A percentile compares a stretch with the other conserved stretches of the same genome.
phyloP scores from a whole-genome alignment of 2,888 invertebrate species.

The Leptinotarsa haldemani region DNA sequence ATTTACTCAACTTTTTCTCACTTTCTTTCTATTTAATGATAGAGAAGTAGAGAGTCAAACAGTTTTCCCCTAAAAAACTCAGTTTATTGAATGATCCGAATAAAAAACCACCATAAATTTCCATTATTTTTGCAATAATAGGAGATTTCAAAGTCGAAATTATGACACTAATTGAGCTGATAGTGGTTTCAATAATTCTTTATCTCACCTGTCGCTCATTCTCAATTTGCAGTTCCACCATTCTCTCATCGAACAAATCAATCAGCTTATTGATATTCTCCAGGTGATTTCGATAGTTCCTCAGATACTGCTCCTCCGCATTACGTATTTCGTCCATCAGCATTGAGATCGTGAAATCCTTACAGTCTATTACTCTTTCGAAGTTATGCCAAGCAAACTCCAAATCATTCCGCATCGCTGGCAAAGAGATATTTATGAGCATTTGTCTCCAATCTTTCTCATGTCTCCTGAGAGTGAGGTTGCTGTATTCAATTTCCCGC shows the following conservation, averaged over 20 bases:
- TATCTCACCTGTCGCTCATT: slow-evolving; percentile 53
- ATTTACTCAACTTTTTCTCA: no score
- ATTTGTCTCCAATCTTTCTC: slow-evolving; percentile 64
- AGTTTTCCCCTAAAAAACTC: no score
- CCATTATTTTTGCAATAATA: no score
- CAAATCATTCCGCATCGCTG: slow-evolving; percentile 62
- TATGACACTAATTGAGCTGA: no score
- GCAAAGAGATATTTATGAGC: slow-evolving; percentile 62
- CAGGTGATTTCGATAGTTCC: slow-evolving; percentile 60
- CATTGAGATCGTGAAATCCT: slow-evolving; percentile 64
- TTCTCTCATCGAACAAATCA: slow-evolving; percentile 56
- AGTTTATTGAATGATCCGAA: no score
- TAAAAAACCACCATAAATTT: no score
- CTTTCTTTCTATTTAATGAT: no score
- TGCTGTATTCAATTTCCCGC: slow-evolving; percentile 63
- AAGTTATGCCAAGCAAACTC: slow-evolving; percentile 65
- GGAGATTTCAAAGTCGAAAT: no score
- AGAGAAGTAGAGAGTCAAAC: no score
- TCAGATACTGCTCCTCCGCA: slow-evolving; percentile 64
- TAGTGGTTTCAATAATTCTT: background rate
- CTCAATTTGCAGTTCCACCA: slow-evolving; percentile 59
- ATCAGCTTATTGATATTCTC: slow-evolving; percentile 63
- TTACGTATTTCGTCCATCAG: slow-evolving; percentile 64
- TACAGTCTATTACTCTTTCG: slow-evolving; percentile 65
- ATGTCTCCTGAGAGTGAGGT: slow-evolving; percentile 57